Conservation (phyloP, 2,888 invertebrate genomes). For the Epinotia demarniana region DNA sequence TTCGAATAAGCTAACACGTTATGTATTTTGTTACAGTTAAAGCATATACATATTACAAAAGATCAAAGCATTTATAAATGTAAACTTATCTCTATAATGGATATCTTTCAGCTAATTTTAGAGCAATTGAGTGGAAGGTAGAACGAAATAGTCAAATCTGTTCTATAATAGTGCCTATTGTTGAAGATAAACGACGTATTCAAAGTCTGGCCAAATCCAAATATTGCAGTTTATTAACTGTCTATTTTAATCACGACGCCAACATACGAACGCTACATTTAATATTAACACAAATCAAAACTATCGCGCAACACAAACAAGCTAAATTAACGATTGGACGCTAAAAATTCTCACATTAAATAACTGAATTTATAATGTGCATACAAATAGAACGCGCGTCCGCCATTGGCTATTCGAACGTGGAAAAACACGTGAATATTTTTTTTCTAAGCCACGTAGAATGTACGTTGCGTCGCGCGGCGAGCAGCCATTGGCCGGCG, state of each 20-base stretch:
- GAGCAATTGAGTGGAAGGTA: no score
- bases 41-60: no score
- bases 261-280: slow-evolving; percentile 21
- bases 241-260: background rate
- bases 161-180: background rate
- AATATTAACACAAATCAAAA: slow-evolving; percentile 36
- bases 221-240: slow-evolving; percentile 6
- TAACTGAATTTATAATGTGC: slow-evolving; percentile 71
- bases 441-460: slow-evolving; percentile 81
- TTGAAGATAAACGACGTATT: background rate
- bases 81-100: no score
- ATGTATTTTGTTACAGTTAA: no score
- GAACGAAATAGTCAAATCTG: background rate
- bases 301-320: slow-evolving; percentile 26
- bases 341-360: slow-evolving; percentile 63
- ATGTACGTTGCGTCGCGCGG: slow-evolving; percentile 72
- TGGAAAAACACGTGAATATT: slow-evolving; percentile 81
- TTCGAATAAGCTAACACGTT: no score
- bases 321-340: slow-evolving; percentile 27
- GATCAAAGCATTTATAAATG: no score
- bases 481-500: slow-evolving; percentile 69
- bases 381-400: slow-evolving; percentile 60
- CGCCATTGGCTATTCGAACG: slow-evolving; percentile 74
- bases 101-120: no score
- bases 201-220: background rate